Evolutionary conservation across 2,113 vertebrate species (phyloP).

Genomic region (Sander lucioperca): DNA sequence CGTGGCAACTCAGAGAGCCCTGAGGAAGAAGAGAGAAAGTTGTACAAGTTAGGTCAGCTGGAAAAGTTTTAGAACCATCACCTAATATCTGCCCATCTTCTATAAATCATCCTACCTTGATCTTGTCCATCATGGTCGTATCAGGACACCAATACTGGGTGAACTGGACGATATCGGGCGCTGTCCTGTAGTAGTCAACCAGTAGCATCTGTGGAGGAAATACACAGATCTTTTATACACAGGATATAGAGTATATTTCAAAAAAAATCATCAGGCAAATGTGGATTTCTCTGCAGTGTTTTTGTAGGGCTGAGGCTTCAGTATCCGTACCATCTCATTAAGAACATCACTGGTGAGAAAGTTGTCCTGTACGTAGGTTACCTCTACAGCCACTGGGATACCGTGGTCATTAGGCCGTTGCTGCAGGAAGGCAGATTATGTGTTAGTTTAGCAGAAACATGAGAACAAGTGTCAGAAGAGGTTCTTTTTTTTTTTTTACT

Average conservation of each 20-base stretch:
- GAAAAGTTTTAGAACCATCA: too few species aligned
- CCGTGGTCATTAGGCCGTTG: conserved; percentile 96
- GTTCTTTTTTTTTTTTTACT: too few species aligned
- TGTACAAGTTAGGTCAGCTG: background rate
- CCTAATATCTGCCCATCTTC: background rate
- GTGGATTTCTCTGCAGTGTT: background rate
- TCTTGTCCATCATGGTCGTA: conserved; percentile 93
- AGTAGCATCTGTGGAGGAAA: conserved; percentile 87
- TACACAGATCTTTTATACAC: background rate
- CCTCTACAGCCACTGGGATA: conserved; percentile 96
- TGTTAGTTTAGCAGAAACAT: background rate
- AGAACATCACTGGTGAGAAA: conserved; percentile 96
- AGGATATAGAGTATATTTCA: background rate
- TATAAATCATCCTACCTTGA: conserved; percentile 85
- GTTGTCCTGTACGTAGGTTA: conserved; percentile 93
- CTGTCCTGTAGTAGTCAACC: conserved; percentile 92
- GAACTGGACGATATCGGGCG: conserved; percentile 93
- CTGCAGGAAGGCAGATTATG: conserved; percentile 70
- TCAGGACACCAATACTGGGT: conserved; percentile 93
- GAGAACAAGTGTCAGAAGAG: background rate
- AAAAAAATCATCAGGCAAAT: background rate
- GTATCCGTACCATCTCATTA: conserved; percentile 93
- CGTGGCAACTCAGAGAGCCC: conserved; percentile 93
- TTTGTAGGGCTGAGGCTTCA: accelerated
- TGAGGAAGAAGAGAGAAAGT: conserved; percentile 61